Base-by-base conservation (phyloP, 2,888 invertebrate species). In the Pocota personata region DNA sequence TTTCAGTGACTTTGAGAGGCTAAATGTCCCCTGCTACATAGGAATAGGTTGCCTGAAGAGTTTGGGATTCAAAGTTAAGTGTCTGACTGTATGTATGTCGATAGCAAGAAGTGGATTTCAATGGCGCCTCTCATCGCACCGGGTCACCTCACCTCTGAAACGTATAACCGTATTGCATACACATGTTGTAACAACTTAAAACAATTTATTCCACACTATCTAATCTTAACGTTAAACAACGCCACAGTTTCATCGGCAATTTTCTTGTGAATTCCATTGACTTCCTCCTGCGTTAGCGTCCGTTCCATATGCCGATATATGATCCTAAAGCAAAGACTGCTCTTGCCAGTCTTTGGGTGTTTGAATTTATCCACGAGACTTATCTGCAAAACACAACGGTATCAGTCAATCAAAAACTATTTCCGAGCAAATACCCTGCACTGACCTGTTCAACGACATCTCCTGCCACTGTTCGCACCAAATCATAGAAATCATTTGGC, bases 241-340 rank as follows among this genome's bases (percentile, higher is more conserved):
- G 90, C 89, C 19, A 90, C 90, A 79, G 94, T 95, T 10, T 93
- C 93, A 12, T 94, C 92, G 88, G 94, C 95, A 82, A 99, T 97
- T 89, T 94, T 91, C 88, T 94, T 93, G 90, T 99, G 99, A n/a
- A 98, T 92, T 58, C 93, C 89, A 91, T 97, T 97, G 0, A 97
- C 98, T 93, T 99, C 98, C 0, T 93, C 93, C 91, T 98, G 97
- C 0, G 95, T 96, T 43, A 99, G 93, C 0, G 97, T 97, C 87
- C 95, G 95, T 90, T 98, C 97, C 95, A 98, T 95, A 91, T 98
- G 98, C 64, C 99, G 94, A 91, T 99, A 99, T 0, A 96, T 94
- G 88, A 99, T 97, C 88, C 96, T 95, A 91, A 98, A 99, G 91
- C 98, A 98, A 76, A 98, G 95, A 88, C 99, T 99, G 30, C 93